These are phyloP conservation scores for Tipula helvola DNA, from an alignment of 2,888 invertebrate genomes.

Conservation along the genomic window DNA sequence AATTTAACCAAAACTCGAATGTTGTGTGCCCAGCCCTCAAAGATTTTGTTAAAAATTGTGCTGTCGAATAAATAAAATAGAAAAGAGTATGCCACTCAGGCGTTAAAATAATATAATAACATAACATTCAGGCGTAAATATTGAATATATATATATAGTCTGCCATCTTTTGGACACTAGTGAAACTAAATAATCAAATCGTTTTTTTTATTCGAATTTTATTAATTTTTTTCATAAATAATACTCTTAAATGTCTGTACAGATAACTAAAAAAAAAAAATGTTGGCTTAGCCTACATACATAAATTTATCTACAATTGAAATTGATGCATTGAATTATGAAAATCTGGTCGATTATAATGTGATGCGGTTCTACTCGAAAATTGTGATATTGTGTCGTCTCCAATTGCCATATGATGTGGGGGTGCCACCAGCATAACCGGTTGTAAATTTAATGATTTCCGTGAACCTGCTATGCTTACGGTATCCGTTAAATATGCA, in stretches of 20 bases:
- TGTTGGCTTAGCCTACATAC: background rate
- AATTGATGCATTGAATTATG: slow-evolving; percentile 59
- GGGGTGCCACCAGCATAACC: slow-evolving; percentile 49
- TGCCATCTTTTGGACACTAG: background rate
- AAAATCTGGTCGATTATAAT: slow-evolving; percentile 41
- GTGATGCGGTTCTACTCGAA: slow-evolving; percentile 56
- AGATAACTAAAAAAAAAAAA: background rate
- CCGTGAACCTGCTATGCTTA: slow-evolving; percentile 71
- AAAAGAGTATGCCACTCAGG: background rate
- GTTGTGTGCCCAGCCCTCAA: background rate
- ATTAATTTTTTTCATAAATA: background rate
- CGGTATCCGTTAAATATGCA: slow-evolving; percentile 74
- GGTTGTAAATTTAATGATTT: slow-evolving; percentile 81
- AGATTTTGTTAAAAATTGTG: background rate
- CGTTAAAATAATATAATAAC: background rate
- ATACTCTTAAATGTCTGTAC: background rate
- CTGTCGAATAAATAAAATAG: background rate
- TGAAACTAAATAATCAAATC: background rate
- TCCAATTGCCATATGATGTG: slow-evolving; percentile 40
- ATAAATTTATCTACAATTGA: slow-evolving; percentile 38
- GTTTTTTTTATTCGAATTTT: background rate
- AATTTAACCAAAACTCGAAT: background rate
- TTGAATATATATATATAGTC: background rate
- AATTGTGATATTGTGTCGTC: slow-evolving; percentile 70
- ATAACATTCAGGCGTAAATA: background rate